Evolutionary conservation across 2,113 vertebrate species (phyloP).

Genomic region (Dinomys branickii): DNA sequence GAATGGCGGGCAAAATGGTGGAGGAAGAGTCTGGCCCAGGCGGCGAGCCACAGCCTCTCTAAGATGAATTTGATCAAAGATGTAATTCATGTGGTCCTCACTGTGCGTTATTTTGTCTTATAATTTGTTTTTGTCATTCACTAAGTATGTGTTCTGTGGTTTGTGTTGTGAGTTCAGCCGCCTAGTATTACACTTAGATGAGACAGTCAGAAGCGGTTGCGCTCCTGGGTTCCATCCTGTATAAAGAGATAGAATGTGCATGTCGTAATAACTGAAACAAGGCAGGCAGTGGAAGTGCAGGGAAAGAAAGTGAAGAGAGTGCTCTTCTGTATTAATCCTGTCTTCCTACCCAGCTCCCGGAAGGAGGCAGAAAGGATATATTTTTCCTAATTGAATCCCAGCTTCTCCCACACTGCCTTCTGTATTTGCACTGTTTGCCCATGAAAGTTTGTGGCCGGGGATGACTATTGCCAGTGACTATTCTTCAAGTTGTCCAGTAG

Average conservation of each 20-base stretch:
- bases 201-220: background rate
- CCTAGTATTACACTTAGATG: background rate
- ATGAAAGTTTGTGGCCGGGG: background rate
- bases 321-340: background rate
- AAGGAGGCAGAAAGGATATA: background rate
- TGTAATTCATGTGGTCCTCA: background rate
- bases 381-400: background rate
- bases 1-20: background rate
- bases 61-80: background rate
- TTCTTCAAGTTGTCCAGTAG: background rate
- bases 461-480: background rate
- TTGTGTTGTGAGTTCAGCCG: background rate
- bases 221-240: background rate
- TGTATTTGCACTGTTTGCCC: background rate
- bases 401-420: background rate
- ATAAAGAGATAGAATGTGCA: background rate
- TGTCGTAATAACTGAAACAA: background rate
- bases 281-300: background rate
- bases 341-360: background rate
- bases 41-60: background rate
- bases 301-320: background rate
- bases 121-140: background rate
- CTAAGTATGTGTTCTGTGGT: background rate
- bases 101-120: background rate
- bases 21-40: background rate